A percentile compares a stretch with the other conserved stretches of the same genome.
Evolutionary conservation across 2,797 vertebrate species (phyloP).

Genomic region (Mormyrops attenuatus): DNA sequence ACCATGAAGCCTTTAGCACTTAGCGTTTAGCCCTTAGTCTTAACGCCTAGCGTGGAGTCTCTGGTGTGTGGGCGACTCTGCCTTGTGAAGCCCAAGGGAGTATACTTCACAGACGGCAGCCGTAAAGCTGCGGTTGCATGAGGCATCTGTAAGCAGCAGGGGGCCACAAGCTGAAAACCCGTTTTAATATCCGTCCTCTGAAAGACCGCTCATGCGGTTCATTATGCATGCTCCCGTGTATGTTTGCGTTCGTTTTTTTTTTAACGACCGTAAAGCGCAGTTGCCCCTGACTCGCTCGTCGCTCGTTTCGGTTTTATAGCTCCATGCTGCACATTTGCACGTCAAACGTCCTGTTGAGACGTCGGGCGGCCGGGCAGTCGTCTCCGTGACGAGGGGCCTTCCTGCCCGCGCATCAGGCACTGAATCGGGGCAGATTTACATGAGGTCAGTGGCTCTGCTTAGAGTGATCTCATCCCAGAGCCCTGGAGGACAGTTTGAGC

Average conservation of each 20-base stretch:
- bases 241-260: conserved; percentile 2
- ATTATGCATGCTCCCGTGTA: neutral
- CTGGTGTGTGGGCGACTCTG: conserved; percentile 13
- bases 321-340: neutral
- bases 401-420: conserved; percentile 38
- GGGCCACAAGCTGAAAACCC: neutral
- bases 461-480: conserved; percentile 65
- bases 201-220: neutral
- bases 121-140: neutral
- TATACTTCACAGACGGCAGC: conserved; percentile 24
- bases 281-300: neutral
- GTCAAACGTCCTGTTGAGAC: neutral
- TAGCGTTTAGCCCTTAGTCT: neutral
- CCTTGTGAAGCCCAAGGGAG: conserved; percentile 4
- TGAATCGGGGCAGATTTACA: conserved; percentile 58
- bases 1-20: neutral
- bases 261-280: neutral
- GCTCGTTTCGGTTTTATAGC: neutral
- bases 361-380: neutral
- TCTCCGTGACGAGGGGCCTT: neutral
- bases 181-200: conserved; percentile 6
- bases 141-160: neutral
- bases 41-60: neutral
- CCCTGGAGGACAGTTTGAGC: conserved; percentile 47
- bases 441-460: conserved; percentile 63